These are phyloP conservation scores for Brenthis ino DNA, from an alignment of 2,888 invertebrate species.

Conservation along the genomic window DNA sequence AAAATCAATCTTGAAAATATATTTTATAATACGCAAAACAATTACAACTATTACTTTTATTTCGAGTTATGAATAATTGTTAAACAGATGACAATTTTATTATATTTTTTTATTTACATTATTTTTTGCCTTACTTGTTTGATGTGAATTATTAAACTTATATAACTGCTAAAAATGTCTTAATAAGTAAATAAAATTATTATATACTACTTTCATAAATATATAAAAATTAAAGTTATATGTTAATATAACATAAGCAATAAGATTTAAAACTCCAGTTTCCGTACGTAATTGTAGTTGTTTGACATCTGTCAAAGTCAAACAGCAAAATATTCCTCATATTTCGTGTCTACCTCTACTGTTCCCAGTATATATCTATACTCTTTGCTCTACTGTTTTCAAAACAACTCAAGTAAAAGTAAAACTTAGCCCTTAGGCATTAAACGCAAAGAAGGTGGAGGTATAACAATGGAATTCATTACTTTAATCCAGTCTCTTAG, in stretches of 20 bases:
- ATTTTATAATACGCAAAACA: conserved; percentile 35
- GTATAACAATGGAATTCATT: neutral
- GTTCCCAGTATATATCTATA: too few species aligned
- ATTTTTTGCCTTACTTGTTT: conserved; percentile 5
- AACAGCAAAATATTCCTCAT: neutral
- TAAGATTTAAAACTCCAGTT: neutral
- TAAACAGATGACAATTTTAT: conserved; percentile 6
- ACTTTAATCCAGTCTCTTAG: too few species aligned
- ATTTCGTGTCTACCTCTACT: too few species aligned
- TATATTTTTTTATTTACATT: neutral
- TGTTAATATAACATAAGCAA: too few species aligned
- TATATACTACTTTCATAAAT: too few species aligned
- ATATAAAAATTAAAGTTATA: too few species aligned
- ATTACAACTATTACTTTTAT: neutral
- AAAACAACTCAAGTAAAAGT: neutral
- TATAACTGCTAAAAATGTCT: too few species aligned
- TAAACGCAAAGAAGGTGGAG: too few species aligned
- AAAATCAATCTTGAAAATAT: conserved; percentile 74
- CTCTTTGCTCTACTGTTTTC: too few species aligned
- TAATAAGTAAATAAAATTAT: too few species aligned
- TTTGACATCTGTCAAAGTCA: conserved; percentile 8
- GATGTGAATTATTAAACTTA: too few species aligned
- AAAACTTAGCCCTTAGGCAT: too few species aligned
- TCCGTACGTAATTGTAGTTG: neutral
- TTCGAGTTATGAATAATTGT: conserved; percentile 1